Percentiles rank a stretch among this genome's conserved stretches.
phyloP scores from a whole-genome alignment of 2,113 vertebrate species.

The Carettochelys insculpta region DNA sequence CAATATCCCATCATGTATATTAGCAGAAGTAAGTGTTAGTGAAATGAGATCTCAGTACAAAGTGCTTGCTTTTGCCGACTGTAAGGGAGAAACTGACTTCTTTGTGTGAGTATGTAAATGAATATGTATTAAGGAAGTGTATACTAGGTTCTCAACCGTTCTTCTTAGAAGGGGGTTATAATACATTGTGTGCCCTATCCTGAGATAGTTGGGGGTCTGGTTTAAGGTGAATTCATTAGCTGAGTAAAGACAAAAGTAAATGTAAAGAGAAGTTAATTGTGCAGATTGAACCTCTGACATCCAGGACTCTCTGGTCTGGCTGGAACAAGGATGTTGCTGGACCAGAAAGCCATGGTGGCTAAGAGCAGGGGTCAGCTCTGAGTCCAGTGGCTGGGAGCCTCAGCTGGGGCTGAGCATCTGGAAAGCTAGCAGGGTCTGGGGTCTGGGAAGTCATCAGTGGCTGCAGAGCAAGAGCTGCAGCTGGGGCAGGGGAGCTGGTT shows the following conservation, averaged over 20 bases:
- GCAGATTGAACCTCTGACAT: no score
- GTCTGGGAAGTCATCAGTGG: no score
- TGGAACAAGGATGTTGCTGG: no score
- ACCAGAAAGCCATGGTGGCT: no score
- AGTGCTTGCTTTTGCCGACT: constrained; percentile 33
- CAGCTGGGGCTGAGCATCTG: no score
- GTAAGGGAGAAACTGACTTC: constrained; percentile 17
- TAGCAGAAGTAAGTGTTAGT: constrained; percentile 67
- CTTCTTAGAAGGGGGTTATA: neutral
- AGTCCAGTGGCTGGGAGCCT: no score
- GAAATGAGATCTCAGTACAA: constrained; percentile 55
- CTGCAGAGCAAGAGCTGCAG: no score
- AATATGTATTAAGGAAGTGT: neutral
- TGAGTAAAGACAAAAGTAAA: neutral
- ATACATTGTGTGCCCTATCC: neutral
- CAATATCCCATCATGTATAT: constrained; percentile 69
- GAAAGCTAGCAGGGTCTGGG: no score
- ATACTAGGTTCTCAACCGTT: neutral
- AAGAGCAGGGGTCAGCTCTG: no score
- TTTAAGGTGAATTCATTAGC: neutral
- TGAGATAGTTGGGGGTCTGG: neutral
- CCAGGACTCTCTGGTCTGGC: no score
- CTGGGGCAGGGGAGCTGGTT: no score
- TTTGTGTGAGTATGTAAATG: neutral
- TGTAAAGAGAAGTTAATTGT: neutral